These are phyloP conservation scores for Amiota communis DNA, from an alignment of 2,888 invertebrate genomes.

Conservation along the genomic window DNA sequence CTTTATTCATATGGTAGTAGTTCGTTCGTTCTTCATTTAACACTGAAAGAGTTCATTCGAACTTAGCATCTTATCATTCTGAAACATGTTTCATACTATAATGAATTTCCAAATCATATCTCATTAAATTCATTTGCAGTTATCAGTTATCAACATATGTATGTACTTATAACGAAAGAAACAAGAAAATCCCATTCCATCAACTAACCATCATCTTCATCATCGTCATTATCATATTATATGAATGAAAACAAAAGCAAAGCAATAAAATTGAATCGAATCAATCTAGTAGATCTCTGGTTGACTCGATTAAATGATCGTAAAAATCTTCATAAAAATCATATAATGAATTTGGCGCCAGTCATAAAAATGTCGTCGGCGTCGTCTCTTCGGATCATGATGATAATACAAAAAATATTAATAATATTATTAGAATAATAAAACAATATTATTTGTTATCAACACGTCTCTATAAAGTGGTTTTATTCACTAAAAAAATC, in stretches of 20 bases:
- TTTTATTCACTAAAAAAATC: conserved; percentile 1
- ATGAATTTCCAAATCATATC: conserved; percentile 10
- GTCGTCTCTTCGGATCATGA: conserved; percentile 26
- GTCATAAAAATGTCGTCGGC: conserved; percentile 62
- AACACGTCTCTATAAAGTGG: conserved; percentile 14
- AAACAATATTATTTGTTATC: conserved; percentile 12
- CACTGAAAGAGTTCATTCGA: conserved; percentile 32
- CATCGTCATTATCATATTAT: not conserved
- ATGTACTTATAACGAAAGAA: not conserved
- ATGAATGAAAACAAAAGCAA: not conserved
- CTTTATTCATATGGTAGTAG: conserved; percentile 1
- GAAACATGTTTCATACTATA: not conserved
- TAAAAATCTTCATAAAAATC: conserved; percentile 56
- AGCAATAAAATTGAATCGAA: conserved; percentile 8
- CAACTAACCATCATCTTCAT: not conserved
- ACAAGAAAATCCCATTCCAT: not conserved
- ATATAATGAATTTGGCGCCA: conserved; percentile 65
- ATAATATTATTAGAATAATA: not conserved
- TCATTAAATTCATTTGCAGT: not conserved
- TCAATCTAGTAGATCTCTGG: not conserved
- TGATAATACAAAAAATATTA: not conserved
- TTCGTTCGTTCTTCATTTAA: not conserved
- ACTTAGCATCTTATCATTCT: not conserved
- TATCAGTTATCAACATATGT: not conserved
- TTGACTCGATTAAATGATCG: conserved; percentile 54